Conservation (phyloP, 2,113 vertebrate species). For the Austrofundulus limnaeus region DNA sequence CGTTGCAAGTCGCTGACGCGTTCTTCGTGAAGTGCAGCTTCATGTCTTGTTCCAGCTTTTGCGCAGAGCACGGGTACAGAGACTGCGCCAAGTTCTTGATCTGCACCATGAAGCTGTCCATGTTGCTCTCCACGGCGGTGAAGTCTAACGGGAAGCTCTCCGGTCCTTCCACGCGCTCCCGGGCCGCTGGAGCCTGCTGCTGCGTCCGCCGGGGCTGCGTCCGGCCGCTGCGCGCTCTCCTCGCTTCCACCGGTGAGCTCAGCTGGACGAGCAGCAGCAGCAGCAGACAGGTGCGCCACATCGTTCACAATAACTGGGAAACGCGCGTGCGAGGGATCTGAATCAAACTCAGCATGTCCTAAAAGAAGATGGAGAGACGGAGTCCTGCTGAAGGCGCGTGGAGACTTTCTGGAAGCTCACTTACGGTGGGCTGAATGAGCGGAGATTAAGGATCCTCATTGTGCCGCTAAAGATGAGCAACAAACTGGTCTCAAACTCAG, state of each 20-base stretch:
- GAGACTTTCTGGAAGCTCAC: conserved; percentile 4
- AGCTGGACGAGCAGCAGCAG: conserved; percentile 81
- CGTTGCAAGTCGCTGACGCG: conserved; percentile 87
- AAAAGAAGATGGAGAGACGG: conserved; percentile 3
- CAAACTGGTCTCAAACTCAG: conserved; percentile 7
- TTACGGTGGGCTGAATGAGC: conserved; percentile 7
- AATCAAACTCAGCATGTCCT: conserved; percentile 25
- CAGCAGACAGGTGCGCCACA: conserved; percentile 74
- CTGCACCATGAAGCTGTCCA: conserved; percentile 92
- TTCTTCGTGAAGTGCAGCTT: conserved; percentile 85
- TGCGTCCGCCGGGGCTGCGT: conserved; percentile 66
- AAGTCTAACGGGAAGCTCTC: conserved; percentile 94
- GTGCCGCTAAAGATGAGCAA: neutral
- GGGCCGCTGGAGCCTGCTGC: conserved; percentile 45
- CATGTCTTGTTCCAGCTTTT: conserved; percentile 87
- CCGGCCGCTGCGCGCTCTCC: conserved; percentile 81
- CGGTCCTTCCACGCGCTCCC: conserved; percentile 74
- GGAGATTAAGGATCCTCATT: conserved; percentile 37
- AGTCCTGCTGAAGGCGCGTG: conserved; percentile 24
- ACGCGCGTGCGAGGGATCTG: neutral
- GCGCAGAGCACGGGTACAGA: conserved; percentile 88
- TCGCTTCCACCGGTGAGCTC: conserved; percentile 67
- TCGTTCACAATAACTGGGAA: conserved; percentile 22
- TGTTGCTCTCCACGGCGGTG: conserved; percentile 91
- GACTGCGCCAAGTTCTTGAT: conserved; percentile 92